A percentile compares a stretch with the other conserved stretches of the same genome.
Evolutionary conservation across 2,113 vertebrate species (phyloP).

Genomic region (Stercorarius parasiticus): DNA sequence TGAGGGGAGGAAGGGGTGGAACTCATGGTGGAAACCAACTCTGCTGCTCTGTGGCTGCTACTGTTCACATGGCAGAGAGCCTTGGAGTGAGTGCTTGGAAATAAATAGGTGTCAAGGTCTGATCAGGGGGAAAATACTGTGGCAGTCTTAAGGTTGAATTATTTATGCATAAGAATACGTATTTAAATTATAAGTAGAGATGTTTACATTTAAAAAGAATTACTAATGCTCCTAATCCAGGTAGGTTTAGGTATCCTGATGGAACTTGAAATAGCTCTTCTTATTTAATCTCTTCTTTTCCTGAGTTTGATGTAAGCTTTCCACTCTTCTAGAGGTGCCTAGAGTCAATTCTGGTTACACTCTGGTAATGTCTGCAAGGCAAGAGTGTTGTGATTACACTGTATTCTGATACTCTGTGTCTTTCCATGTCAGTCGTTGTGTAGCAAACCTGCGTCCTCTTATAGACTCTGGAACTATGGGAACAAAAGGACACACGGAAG

Average conservation of each 20-base stretch:
- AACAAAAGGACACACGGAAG: slow-evolving; percentile 97
- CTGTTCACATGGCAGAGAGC: not conserved
- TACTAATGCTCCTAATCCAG: not conserved
- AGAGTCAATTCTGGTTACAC: not conserved
- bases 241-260: not conserved
- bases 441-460: slow-evolving; percentile 92
- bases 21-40: not conserved
- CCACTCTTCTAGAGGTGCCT: not conserved
- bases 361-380: not conserved
- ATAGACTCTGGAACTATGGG: slow-evolving; percentile 99
- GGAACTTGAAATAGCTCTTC: not conserved
- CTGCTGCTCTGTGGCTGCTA: not conserved
- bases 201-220: not conserved
- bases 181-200: not conserved
- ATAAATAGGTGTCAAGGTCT: not conserved
- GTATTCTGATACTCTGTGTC: not conserved
- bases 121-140: not conserved
- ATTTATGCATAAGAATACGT: not conserved
- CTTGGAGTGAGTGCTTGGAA: not conserved
- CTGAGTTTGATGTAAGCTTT: not conserved
- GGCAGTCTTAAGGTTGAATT: not conserved
- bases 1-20: not conserved
- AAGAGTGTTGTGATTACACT: not conserved
- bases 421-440: slow-evolving; percentile 82
- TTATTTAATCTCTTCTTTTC: not conserved